These are phyloP conservation scores for Araneus ventricosus DNA, from an alignment of 1,140 invertebrate genomes.

Conservation along the genomic window DNA sequence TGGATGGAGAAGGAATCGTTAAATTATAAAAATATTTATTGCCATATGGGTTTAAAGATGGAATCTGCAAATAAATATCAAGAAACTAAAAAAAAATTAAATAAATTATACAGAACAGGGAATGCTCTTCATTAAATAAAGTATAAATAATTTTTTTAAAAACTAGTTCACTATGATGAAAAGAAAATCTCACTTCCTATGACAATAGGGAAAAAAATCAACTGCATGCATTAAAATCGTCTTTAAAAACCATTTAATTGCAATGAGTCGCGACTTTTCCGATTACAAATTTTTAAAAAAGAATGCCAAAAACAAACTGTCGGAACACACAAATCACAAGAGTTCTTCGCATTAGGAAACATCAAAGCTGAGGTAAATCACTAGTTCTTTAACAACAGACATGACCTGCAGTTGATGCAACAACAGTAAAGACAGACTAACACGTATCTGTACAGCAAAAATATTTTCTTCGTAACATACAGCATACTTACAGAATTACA, in stretches of 20 bases:
- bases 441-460: conserved; percentile 58
- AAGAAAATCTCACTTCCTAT: not conserved
- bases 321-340: not conserved
- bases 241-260: not conserved
- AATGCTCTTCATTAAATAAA: not conserved
- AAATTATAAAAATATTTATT: not conserved
- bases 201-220: not conserved
- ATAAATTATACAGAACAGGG: not conserved
- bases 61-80: not conserved
- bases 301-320: not conserved
- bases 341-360: not conserved
- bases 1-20: not conserved
- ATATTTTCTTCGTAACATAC: conserved; percentile 43
- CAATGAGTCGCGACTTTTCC: not conserved
- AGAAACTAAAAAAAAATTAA: not conserved
- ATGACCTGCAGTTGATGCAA: not conserved
- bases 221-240: not conserved
- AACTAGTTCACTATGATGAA: too few relatives aligned
- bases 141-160: not conserved
- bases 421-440: conserved; percentile 1
- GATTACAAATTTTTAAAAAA: not conserved
- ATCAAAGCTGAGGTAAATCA: not conserved
- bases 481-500: conserved; percentile 39
- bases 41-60: not conserved
- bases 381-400: not conserved